These are phyloP conservation scores for Mystacides longicornis DNA, from an alignment of 2,888 invertebrate genomes.

Conservation along the genomic window DNA sequence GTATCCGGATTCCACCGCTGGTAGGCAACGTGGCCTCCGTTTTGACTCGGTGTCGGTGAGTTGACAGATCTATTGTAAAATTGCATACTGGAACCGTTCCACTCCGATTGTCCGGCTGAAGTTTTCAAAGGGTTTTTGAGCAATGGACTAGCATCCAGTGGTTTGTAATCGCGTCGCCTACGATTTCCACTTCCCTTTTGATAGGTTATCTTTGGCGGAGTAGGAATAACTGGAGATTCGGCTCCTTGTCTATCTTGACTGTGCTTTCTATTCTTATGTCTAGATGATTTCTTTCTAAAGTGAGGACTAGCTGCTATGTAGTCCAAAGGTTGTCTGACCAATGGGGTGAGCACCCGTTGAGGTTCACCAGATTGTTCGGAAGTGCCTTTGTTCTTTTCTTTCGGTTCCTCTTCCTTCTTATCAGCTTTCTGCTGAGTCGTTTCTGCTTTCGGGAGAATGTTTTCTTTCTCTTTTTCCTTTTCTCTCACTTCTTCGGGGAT, in stretches of 20 bases:
- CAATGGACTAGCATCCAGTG: constrained; percentile 48
- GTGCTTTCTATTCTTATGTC: constrained; percentile 58
- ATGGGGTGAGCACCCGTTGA: constrained; percentile 52
- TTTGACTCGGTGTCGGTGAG: constrained; percentile 52
- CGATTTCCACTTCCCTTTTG: constrained; percentile 47
- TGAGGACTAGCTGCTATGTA: constrained; percentile 60
- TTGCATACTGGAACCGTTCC: constrained; percentile 66
- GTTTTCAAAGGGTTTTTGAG: constrained; percentile 30
- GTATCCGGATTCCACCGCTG: constrained; percentile 47
- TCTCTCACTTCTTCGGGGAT: constrained; percentile 52
- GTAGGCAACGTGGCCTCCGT: constrained; percentile 43
- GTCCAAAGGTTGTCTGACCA: constrained; percentile 67
- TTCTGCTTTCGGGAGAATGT: constrained; percentile 30
- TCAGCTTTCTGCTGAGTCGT: not conserved
- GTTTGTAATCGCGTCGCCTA: constrained; percentile 50
- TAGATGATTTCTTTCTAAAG: constrained; percentile 59
- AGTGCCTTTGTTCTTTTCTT: constrained; percentile 9
- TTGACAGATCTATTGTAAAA: constrained; percentile 55
- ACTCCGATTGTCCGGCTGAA: constrained; percentile 39
- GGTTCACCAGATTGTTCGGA: constrained; percentile 26
- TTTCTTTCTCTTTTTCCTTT: constrained; percentile 37
- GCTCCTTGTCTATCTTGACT: constrained; percentile 56
- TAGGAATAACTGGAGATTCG: constrained; percentile 61
- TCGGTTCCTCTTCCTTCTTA: constrained; percentile 14
- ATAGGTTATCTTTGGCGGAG: constrained; percentile 59